Evolutionary conservation across 2,113 vertebrate genomes (phyloP), one percentile per base, ranked within the genome.

Genomic region (Neolamprologus variostigma): DNA sequence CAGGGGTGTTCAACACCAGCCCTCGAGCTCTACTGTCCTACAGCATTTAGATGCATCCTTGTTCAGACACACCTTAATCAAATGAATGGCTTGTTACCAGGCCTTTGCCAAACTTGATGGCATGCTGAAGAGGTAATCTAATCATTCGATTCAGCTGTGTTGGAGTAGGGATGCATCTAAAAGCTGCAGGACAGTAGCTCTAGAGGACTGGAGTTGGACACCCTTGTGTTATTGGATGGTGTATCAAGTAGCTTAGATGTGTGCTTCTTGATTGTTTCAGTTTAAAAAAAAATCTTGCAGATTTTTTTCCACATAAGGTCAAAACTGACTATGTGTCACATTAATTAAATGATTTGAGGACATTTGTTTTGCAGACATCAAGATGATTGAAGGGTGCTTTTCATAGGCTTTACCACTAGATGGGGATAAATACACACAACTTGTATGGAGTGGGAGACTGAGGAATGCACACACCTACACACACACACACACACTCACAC

Each of bases 381-480:
- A 8, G 10, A 9, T 47, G 50, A 55, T 6, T 7, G 19, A 53
- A 87, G 40, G 2, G 28, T 61, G 57, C 57, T 14, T 51, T 68
- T 23, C 4, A 40, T 5, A n/a, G 1, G 9, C 45, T 57, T 51
- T 2, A n/a, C 89, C 94, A 94, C 92, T 87, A 95, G 94, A 88
- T 94, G 89, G 93, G 10, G 89, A 54, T 85, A 86, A 3, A 3
- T 35, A 63, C 42, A 76, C 79, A 81, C 51, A 79, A 9, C 14
- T 68, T 35, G 5, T 26, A 59, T 2, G n/a, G 23, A 54, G 51
- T 54, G 16, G 7, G 26, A 26, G 19, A 1, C 3, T 1, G 10
- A 23, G 19, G 35, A 68, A 33, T 53, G 19, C 50, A 53, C 50
- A 53, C 50, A 50, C 16, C 47, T 9, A 21, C 5, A 9, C 33